Evolutionary conservation across 1,140 invertebrate genomes (phyloP).

Genomic region (Phortica variegata): DNA sequence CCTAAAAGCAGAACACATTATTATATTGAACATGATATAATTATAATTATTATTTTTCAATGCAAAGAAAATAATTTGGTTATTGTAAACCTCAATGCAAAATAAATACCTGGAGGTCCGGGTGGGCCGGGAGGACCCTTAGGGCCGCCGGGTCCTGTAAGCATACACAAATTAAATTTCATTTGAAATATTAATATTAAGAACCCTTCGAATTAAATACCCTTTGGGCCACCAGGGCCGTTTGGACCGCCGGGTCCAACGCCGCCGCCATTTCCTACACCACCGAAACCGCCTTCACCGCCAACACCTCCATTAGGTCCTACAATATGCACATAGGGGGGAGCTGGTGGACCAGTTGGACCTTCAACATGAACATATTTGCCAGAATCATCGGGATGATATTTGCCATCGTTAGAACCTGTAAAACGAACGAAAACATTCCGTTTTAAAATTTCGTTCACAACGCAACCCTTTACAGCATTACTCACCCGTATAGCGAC

Average conservation of each 20-base stretch:
- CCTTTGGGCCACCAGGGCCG: conserved; percentile 43
- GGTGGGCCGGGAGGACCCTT: conserved; percentile 48
- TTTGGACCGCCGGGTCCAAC: conserved; percentile 44
- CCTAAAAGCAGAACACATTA: conserved; percentile 25
- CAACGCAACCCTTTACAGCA: background rate
- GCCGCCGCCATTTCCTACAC: conserved; percentile 41
- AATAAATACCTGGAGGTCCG: conserved; percentile 37
- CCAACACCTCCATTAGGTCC: conserved; percentile 56
- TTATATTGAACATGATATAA: too few relatives aligned
- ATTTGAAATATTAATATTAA: too few relatives aligned
- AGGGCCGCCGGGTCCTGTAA: conserved; percentile 36
- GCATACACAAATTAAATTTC: background rate
- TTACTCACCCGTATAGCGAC: conserved; percentile 42
- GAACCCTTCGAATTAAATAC: background rate
- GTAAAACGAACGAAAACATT: background rate
- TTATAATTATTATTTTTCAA: too few relatives aligned
- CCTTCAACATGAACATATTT: conserved; percentile 59
- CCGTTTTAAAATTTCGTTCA: background rate
- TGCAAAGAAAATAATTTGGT: too few relatives aligned
- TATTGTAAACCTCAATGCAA: too few relatives aligned
- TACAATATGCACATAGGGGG: conserved; percentile 57
- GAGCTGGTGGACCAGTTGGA: conserved; percentile 58
- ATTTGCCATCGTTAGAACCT: conserved; percentile 57
- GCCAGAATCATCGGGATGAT: conserved; percentile 60
- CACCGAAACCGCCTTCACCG: conserved; percentile 34